Conservation (phyloP, 2,797 vertebrate genomes). For the Aselliscus stoliczkanus region DNA sequence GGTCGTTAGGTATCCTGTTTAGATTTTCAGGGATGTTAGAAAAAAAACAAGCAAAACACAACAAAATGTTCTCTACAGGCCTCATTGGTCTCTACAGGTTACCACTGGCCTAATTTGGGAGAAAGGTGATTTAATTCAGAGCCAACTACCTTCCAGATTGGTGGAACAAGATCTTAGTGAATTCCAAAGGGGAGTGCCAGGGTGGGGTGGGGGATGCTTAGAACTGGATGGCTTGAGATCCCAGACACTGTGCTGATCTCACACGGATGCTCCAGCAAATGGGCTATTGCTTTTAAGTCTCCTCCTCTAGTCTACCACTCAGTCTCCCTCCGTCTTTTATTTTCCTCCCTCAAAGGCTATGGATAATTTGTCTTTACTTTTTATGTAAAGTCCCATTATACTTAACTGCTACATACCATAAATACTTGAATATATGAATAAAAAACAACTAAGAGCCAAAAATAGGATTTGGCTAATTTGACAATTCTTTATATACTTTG, state of each 20-base stretch:
- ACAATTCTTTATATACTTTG: not conserved
- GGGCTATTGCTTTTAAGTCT: not conserved
- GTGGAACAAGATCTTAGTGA: not conserved
- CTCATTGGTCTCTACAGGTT: not conserved
- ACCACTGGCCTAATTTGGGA: not conserved
- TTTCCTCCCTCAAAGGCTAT: not conserved
- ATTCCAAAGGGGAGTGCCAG: not conserved
- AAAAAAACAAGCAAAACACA: not conserved
- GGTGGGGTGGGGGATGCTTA: not conserved
- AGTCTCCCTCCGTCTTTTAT: not conserved
- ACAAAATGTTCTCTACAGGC: not conserved
- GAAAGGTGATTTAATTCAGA: not conserved
- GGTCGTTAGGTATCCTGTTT: not conserved
- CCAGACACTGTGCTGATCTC: not conserved
- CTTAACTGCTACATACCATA: not conserved
- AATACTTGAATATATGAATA: not conserved
- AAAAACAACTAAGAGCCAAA: not conserved
- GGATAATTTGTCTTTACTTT: slow-evolving; percentile 23
- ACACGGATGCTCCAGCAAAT: not conserved
- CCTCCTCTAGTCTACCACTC: not conserved
- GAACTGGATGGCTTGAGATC: not conserved
- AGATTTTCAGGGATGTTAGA: not conserved
- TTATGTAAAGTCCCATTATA: not conserved
- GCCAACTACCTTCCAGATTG: not conserved
- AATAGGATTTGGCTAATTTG: not conserved